Evolutionary conservation across 2,113 vertebrate species (phyloP), one percentile per base, ranked within the genome.

Genomic region (Sylvietta virens): DNA sequence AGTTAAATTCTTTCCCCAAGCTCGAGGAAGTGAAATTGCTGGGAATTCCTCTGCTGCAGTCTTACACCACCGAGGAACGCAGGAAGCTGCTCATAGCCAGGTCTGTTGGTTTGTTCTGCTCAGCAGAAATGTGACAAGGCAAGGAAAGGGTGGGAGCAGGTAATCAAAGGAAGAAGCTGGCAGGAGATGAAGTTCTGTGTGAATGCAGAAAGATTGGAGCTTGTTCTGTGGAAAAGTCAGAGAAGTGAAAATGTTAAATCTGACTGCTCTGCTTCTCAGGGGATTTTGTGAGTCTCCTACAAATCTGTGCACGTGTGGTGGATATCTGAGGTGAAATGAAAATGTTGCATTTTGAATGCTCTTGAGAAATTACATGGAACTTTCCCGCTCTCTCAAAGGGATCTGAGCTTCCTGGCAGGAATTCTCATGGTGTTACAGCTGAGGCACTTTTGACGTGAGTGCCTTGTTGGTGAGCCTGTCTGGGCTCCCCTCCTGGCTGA

Each of bases 1-100:
- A 98, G 94, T 96, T 99, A 79, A 99, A 98, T 95, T 99, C 98
- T 94, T 98, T 99, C 78, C 99, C 99, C 13, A 99, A 99, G 90
- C 98, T 99, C 22, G 98, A 98, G 97, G 99, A 99, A 94, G 98
- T 99, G 79, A 98, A 99, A 85, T 98, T 99, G 60, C 97, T 98
- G 92, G 99, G 99, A 81, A 99, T 99, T 87, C 99, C 99, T 86
- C 97, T 99, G 88, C 96, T 99, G 95, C 98, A 99, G 98, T 98
- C 98, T 16, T 99, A 99, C 90, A 98, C 97, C 95, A 98, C 98
- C 0, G 98, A 99, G 66, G 99, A 99, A 56, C 98, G 99, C 58
- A 98, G 98, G 65, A 99, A 98, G 94, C 98, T 99, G 90, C 98
- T 99, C 44, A 96, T 99, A 95, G 99, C 99, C 96, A 98, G 98